Evolutionary conservation across 2,888 invertebrate species (phyloP).

Genomic region (Cheilosia pagana): DNA sequence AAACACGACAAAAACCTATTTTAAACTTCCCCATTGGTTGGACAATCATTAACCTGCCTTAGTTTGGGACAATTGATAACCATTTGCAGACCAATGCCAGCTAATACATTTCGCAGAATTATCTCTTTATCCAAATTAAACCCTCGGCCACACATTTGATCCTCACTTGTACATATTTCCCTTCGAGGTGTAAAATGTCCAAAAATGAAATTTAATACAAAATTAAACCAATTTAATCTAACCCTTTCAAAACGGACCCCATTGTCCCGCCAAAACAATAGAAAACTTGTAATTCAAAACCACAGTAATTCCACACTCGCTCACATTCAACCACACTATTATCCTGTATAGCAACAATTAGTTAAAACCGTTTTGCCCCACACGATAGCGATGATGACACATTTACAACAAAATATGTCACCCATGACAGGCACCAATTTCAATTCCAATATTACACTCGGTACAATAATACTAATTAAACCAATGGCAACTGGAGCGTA

Average conservation of each 20-base stretch:
- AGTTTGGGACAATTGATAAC: too few relatives aligned
- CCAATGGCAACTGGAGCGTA: constrained; percentile 61
- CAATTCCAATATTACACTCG: constrained; percentile 28
- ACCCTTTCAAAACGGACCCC: not conserved
- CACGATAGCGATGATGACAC: constrained; percentile 60
- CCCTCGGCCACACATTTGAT: not conserved
- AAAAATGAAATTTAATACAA: not conserved
- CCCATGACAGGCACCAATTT: constrained; percentile 18
- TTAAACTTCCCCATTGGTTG: too few relatives aligned
- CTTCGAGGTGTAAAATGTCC: not conserved
- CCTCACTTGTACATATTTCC: not conserved
- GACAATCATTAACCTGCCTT: too few relatives aligned
- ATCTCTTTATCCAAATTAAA: not conserved
- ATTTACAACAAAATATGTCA: constrained; percentile 65
- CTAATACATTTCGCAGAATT: too few relatives aligned
- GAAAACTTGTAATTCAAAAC: constrained; percentile 18
- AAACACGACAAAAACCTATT: too few relatives aligned
- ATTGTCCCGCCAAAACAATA: constrained; percentile 15
- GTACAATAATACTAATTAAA: constrained; percentile 65
- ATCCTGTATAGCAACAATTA: constrained; percentile 44
- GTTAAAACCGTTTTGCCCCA: constrained; percentile 30
- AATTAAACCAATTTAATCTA: constrained; percentile 3
- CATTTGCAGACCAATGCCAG: too few relatives aligned
- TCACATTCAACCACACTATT: not conserved
- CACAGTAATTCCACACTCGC: not conserved